Evolutionary conservation across 2,113 vertebrate species (phyloP).

Genomic region (Egretta garzetta): DNA sequence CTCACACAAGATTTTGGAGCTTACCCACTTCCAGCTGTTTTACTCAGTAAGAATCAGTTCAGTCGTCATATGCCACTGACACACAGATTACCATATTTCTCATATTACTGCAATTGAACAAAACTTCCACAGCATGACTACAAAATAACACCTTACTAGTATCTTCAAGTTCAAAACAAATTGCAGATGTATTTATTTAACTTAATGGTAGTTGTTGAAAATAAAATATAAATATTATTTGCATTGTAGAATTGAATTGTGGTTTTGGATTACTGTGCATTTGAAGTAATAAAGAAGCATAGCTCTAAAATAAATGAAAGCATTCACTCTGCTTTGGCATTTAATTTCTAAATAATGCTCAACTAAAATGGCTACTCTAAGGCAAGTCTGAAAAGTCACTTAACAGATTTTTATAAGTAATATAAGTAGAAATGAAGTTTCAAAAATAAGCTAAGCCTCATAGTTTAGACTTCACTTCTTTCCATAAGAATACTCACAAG

Average conservation of each 20-base stretch:
- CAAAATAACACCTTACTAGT: neutral
- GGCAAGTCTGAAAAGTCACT: neutral
- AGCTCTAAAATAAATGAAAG: neutral
- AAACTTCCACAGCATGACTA: neutral
- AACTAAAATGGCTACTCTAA: conserved; percentile 10
- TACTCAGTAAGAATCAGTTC: neutral
- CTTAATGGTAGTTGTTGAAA: neutral
- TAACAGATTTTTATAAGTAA: neutral
- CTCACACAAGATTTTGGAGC: neutral
- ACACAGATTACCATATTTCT: neutral
- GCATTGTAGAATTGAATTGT: neutral
- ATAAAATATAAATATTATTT: neutral
- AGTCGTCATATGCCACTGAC: neutral
- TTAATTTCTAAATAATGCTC: neutral
- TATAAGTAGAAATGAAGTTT: neutral
- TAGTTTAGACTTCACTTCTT: neutral
- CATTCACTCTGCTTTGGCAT: neutral
- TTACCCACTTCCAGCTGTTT: neutral
- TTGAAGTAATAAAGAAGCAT: neutral
- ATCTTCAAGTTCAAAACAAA: neutral
- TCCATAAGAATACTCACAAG: neutral
- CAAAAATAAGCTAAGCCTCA: neutral
- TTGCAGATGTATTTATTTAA: neutral
- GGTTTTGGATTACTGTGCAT: neutral
- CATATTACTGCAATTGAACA: neutral